Evolutionary conservation across 64 coral and sea anemone species (phyloP), one percentile per base, ranked within the genome.

Genomic region (Actinia equina): DNA sequence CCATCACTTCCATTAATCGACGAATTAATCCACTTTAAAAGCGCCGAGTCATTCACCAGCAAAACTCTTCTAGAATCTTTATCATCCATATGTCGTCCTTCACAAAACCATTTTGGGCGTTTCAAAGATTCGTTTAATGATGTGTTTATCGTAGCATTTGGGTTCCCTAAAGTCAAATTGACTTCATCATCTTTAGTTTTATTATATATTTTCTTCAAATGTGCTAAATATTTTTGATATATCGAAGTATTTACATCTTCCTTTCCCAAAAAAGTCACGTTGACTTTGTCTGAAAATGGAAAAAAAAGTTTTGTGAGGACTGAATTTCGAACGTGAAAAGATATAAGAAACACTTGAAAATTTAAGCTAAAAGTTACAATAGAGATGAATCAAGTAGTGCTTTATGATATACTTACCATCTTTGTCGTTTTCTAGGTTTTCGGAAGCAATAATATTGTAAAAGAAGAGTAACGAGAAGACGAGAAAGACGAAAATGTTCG

Each of bases 81-180:
- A 59, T 87, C 78, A 18, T 86, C 83, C 85, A 84, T 86, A 57
- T 87, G 22, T n/a, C 91, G 82, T 44, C 91, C 80, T 59, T 52
- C 59, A 18, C 94, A 96, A n/a, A 90, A 92, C 85, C 91, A 96
- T 90, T 96, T 96, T 1, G 94, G 94, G 43, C 26, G 52, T 41
- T 84, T 84, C 20, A 52, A 84, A 62, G 83, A 19, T 59, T 84
- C 52, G 52, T 84, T 59, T 4, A 61, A 16, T 56, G 16, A 18
- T 26, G 58, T 23, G 6, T 14, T 49, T 23, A 58, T n/a, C 22
- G 83, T 84, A 19, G 46, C 51, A 52, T 84, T 84, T 51, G 45
- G 77, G 13, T 27, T 71, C 0, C 22, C 23, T n/a, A 71, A 25
- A 5, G 22, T 27, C 7, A 71, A 26, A 27, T 23, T 71, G 1